These are phyloP conservation scores for Drosophila anomalata DNA, from an alignment of 2,888 invertebrate genomes.

Conservation along the genomic window DNA sequence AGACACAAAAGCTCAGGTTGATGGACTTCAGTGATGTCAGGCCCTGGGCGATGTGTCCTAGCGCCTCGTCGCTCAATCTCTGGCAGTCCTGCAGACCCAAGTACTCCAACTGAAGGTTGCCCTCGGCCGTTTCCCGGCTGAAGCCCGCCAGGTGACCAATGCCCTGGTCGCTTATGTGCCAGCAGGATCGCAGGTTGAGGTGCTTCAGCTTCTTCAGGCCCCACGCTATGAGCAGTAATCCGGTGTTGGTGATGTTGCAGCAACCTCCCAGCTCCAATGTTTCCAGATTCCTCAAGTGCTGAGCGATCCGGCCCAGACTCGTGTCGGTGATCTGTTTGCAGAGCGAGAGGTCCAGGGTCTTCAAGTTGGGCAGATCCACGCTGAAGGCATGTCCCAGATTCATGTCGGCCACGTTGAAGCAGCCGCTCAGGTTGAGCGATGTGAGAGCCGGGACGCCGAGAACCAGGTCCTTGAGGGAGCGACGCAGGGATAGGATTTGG, in stretches of 20 bases:
- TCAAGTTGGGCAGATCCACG: slow-evolving; percentile 90
- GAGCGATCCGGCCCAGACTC: slow-evolving; percentile 92
- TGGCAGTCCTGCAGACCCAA: slow-evolving; percentile 97
- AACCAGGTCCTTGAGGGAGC: slow-evolving; percentile 93
- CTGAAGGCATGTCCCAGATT: slow-evolving; percentile 93
- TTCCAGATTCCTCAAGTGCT: slow-evolving; percentile 93
- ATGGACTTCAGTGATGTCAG: slow-evolving; percentile 92
- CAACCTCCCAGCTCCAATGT: slow-evolving; percentile 96
- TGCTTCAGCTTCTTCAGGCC: slow-evolving; percentile 92
- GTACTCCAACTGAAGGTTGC: slow-evolving; percentile 91
- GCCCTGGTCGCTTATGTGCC: slow-evolving; percentile 95
- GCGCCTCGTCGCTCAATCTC: slow-evolving; percentile 94
- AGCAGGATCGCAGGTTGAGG: slow-evolving; percentile 95
- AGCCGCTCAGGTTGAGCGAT: slow-evolving; percentile 95
- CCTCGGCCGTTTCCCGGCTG: slow-evolving; percentile 86
- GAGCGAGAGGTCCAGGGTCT: slow-evolving; percentile 92
- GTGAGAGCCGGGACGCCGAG: slow-evolving; percentile 93
- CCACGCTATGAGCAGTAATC: slow-evolving; percentile 93
- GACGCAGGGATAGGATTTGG: slow-evolving; percentile 93
- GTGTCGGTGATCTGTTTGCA: slow-evolving; percentile 98
- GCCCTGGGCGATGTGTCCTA: slow-evolving; percentile 93
- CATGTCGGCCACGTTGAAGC: slow-evolving; percentile 95
- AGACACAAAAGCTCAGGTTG: slow-evolving; percentile 97
- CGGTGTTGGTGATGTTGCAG: slow-evolving; percentile 94
- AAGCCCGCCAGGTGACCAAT: slow-evolving; percentile 94